Evolutionary conservation across 2,888 invertebrate genomes (phyloP), one percentile per base, ranked within the genome.

Genomic region (Caenorhabditis sp.): DNA sequence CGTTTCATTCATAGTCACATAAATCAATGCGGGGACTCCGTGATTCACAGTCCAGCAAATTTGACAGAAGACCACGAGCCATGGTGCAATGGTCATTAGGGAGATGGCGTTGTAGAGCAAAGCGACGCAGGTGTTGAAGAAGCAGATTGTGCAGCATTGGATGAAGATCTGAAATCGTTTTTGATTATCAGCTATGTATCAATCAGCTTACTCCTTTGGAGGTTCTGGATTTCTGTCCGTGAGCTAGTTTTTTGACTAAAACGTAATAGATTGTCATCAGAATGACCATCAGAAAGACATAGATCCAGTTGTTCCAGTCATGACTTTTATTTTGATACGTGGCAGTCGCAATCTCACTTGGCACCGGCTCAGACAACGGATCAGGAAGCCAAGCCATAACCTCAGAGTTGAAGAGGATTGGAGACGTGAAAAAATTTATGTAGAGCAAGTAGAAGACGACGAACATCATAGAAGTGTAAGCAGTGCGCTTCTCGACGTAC

Each of bases 221-320:
- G 3, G 74, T 61, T 32, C 67, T 76, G 4, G 74, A 76, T 5
- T 60, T 76, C 53, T 76, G 74, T 18, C 74, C 67, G n/a, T 53
- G 37, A 15, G 74, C 58, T 20, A 76, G 11, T 24, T 61, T 67
- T 4, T 76, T 67, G 18, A 76, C 53, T 35, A 67, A 56, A 0
- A 24, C 37, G 37, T 44, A 58, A 15, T 72, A 72, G 13, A 72
- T 32, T 6, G 56, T 50, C 44, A 67, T 67, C 20, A 76, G 15
- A 11, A 53, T 15, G 20, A 76, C 9, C 74, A 76, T 76, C 5
- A 20, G 18, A n/a, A 18, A 22, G 2, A 67, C 51, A 20, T 61
- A 76, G 15, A 67, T 76, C 74, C 74, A 76, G 37, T 76, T 76
- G 47, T 76, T 76, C 74, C 58, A 76, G 18, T 60, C 61, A 53